phyloP scores from a whole-genome alignment of 2,888 invertebrate genomes.

The Dicranocentrus wangi region DNA sequence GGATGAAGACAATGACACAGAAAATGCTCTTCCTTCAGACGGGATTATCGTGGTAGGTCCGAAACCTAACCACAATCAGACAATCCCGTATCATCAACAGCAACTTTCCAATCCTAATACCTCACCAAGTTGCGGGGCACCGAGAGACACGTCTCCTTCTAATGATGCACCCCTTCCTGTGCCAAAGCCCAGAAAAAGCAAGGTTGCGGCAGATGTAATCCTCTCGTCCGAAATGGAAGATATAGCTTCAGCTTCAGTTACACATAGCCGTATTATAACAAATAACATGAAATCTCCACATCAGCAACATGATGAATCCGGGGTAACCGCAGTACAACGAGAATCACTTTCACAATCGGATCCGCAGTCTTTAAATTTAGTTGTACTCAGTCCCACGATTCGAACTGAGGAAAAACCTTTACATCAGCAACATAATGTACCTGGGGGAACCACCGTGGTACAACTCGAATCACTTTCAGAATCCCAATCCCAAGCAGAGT shows the following conservation, averaged over 20 bases:
- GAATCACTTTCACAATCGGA: too few species aligned
- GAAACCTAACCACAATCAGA: slow-evolving; percentile 10
- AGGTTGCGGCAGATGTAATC: neutral
- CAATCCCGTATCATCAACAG: neutral
- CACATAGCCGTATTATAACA: too few species aligned
- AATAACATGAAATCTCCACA: too few species aligned
- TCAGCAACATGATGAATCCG: too few species aligned
- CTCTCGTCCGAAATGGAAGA: slow-evolving; percentile 24
- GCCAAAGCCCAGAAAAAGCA: slow-evolving; percentile 46
- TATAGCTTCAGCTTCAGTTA: too few species aligned
- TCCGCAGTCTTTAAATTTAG: too few species aligned
- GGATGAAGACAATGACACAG: neutral
- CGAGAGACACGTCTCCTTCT: slow-evolving; percentile 6
- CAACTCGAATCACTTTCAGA: slow-evolving; percentile 42
- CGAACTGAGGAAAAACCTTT: slow-evolving; percentile 22
- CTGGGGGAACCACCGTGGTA: neutral
- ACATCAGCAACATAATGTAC: slow-evolving; percentile 7
- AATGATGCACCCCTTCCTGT: slow-evolving; percentile 27
- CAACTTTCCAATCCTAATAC: neutral
- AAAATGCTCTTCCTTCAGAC: neutral
- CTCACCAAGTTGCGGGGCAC: slow-evolving; percentile 30
- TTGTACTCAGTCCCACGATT: slow-evolving; percentile 9
- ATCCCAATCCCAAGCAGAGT: slow-evolving; percentile 42
- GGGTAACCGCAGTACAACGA: too few species aligned
- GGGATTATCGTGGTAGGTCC: slow-evolving; percentile 42